phyloP scores from a whole-genome alignment of 2,888 invertebrate genomes.

The Emmelina monodactyla region DNA sequence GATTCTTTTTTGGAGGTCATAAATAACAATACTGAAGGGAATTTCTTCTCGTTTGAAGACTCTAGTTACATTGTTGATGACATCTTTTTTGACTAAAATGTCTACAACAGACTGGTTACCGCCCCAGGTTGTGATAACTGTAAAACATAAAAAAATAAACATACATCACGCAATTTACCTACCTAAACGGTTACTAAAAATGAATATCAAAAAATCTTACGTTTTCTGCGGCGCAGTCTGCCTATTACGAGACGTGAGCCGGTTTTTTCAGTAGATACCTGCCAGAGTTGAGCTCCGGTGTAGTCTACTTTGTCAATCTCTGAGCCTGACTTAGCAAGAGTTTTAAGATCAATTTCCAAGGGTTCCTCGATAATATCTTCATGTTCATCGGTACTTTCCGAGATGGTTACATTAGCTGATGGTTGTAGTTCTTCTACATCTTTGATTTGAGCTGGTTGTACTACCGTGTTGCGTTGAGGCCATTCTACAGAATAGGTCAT shows the following conservation, averaged over 20 bases:
- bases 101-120: conserved; percentile 71
- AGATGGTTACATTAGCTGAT: conserved; percentile 13
- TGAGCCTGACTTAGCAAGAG: conserved; percentile 9
- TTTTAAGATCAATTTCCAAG: not conserved
- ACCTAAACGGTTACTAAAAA: no score
- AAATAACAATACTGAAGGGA: conserved; percentile 74
- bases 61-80: conserved; percentile 69
- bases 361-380: conserved; percentile 14
- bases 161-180: no score
- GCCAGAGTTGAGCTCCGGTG: conserved; percentile 80
- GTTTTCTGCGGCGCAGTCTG: conserved; percentile 39
- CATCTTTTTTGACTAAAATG: conserved; percentile 73
- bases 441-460: conserved; percentile 27
- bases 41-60: conserved; percentile 70
- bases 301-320: conserved; percentile 65
- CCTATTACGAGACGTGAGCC: conserved; percentile 36
- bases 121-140: conserved; percentile 73
- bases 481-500: no score
- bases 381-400: conserved; percentile 11
- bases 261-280: conserved; percentile 64
- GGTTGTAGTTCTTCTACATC: conserved; percentile 4
- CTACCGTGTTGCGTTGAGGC: conserved; percentile 39
- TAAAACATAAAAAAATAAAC: no score
- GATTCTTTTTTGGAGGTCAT: conserved; percentile 80
- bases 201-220: conserved; percentile 30